Evolutionary conservation across 2,797 vertebrate species (phyloP).

Genomic region (Florisuga fusca): DNA sequence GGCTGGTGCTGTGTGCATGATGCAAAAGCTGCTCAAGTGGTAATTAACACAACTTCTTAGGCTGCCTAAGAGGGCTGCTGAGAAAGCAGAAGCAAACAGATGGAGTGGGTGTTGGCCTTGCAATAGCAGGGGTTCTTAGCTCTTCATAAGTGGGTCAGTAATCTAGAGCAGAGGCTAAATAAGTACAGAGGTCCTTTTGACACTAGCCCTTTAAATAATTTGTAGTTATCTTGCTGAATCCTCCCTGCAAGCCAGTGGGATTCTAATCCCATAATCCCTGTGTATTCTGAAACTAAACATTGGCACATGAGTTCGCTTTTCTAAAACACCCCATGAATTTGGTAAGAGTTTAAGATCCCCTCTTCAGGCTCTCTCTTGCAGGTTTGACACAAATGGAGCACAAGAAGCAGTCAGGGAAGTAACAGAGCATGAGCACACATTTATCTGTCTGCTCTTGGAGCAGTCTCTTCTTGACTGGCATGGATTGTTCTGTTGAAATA

Average conservation of each 20-base stretch:
- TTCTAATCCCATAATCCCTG: constrained; percentile 36
- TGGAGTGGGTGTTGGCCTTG: constrained; percentile 58
- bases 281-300: constrained; percentile 19
- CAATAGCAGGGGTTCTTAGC: constrained; percentile 53
- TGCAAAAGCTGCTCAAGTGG: constrained; percentile 14
- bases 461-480: neutral
- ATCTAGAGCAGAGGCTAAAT: constrained; percentile 64
- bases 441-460: neutral
- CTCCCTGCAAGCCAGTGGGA: neutral
- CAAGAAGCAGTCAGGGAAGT: neutral
- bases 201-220: constrained; percentile 41
- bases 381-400: neutral
- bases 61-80: constrained; percentile 1
- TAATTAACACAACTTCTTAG: constrained; percentile 45
- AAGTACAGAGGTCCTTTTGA: constrained; percentile 54
- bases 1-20: neutral
- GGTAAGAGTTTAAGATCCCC: neutral
- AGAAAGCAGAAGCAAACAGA: constrained; percentile 70
- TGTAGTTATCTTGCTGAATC: constrained; percentile 46
- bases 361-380: neutral
- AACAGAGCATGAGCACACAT: neutral
- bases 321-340: neutral
- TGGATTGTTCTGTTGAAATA: neutral
- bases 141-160: constrained; percentile 71
- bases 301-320: constrained; percentile 1